Evolutionary conservation across 2,797 vertebrate species (phyloP), one percentile per base, ranked within the genome.

Genomic region (Nothura maculosa): DNA sequence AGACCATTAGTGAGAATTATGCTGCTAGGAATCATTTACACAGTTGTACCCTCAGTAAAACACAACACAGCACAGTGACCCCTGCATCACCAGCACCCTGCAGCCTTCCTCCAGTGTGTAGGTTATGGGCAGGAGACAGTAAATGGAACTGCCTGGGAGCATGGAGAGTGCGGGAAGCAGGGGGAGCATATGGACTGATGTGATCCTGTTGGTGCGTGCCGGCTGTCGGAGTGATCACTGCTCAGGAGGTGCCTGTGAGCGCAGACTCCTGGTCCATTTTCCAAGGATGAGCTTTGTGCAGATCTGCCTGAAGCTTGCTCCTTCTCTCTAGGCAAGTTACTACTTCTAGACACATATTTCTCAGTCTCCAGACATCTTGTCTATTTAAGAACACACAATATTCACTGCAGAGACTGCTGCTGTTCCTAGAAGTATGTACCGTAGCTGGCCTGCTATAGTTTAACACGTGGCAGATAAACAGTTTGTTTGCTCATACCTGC

Each of bases 21-120:
- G 10, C 36, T 81, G 19, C 58, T 38, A 34, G 63, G 19, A 66
- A 32, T n/a, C 0, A 1, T 48, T 70, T 27, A 38, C 43, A 16
- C 15, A 4, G 1, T 3, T 64, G 52, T 85, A 54, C 54, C 13
- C 36, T 34, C 43, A 18, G 40, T 66, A 47, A 76, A 85, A 62
- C 20, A 16, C n/a, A 38, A 2, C 38, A 4, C 0, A 1, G 43
- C 16, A 3, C 1, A 0, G 42, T 58, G 64, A 82, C 12, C 3
- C 0, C 0, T 57, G 27, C 32, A 12, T 36, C 57, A 57, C 19
- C 48, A 67, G 74, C 68, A n/a, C 1, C 0, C 30, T 64, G 24
- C 36, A 25, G 43, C 40, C 50, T 73, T 84, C 27, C 63, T 66
- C 17, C 20, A 16, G 0, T 1, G 20, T 11, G 1, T 1, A 32